Conservation (phyloP, 1,140 invertebrate species). For the Amphibalanus amphitrite region DNA sequence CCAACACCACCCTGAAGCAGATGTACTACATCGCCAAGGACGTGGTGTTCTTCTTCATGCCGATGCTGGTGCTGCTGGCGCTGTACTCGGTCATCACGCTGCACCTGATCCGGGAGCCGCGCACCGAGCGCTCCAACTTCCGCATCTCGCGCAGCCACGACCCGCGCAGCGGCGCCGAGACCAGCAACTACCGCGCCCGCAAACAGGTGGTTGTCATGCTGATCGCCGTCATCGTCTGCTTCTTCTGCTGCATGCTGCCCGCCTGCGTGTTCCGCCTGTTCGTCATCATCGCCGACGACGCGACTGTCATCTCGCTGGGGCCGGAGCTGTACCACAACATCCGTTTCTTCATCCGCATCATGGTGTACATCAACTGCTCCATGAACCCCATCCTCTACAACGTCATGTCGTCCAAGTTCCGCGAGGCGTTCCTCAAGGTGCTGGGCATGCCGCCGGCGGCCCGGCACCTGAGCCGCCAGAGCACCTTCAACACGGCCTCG, state of each 20-base stretch:
- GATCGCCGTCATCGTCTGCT: slow-evolving; percentile 71
- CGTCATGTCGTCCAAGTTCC: slow-evolving; percentile 79
- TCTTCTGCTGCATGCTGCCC: slow-evolving; percentile 75
- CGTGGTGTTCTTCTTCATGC: slow-evolving; percentile 63
- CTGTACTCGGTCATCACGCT: slow-evolving; percentile 66
- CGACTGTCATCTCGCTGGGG: slow-evolving; percentile 44
- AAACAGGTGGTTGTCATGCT: slow-evolving; percentile 62
- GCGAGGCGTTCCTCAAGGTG: slow-evolving; percentile 44
- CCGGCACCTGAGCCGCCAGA: slow-evolving; percentile 16
- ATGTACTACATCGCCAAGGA: slow-evolving; percentile 55
- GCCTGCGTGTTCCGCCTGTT: slow-evolving; percentile 67
- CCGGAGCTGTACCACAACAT: slow-evolving; percentile 65
- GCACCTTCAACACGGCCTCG: slow-evolving; percentile 17
- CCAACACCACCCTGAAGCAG: slow-evolving; percentile 48
- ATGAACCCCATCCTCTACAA: slow-evolving; percentile 80
- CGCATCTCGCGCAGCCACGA: slow-evolving; percentile 59
- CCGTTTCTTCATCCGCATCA: slow-evolving; percentile 64
- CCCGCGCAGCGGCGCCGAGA: slow-evolving; percentile 38
- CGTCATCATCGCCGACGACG: slow-evolving; percentile 53
- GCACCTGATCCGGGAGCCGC: slow-evolving; percentile 43
- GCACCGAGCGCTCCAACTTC: slow-evolving; percentile 31
- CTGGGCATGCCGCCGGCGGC: slow-evolving; percentile 1
- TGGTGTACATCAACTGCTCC: slow-evolving; percentile 75
- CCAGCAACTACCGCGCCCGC: slow-evolving; percentile 17
- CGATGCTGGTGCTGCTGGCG: slow-evolving; percentile 54